Base-by-base conservation (phyloP, 2,113 vertebrate species). In the Lagopus leucura region DNA sequence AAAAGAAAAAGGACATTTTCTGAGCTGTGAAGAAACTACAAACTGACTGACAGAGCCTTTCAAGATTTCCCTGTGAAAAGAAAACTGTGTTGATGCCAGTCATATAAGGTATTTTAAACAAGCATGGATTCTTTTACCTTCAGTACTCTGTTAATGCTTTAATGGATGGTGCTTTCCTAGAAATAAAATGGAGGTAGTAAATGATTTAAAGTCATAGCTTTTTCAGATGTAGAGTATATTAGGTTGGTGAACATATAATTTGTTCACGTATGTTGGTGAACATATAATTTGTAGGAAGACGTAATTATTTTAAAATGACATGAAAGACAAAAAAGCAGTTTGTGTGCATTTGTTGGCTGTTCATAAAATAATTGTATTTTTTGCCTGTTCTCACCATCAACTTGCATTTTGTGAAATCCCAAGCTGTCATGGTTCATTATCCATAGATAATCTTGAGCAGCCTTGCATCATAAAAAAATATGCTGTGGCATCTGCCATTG, bases 351-450 rank as follows among this genome's bases (percentile, higher is more conserved):
- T 88, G 10, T 82, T 81, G 48, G 34, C 38, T 64, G 36, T 82
- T 95, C 82, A 65, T 69, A 88, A 60, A 64, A 40, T 32, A 64
- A 30, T 86, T 75, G 32, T 38, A 63, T 82, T 91, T 73, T 71
- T 88, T 84, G 63, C 72, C 42, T 91, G 87, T 52, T 95, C 63
- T 84, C 54, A 43, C 66, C 78, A 85, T 94, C 67, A 86, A 61
- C 84, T 93, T 79, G 30, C 7, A 6, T 91, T 97, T 91, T 63
- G 47, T 96, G 90, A 92, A 70, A 96, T 94, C 88, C 95, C 88
- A 87, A 89, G 70, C 88, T 97, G 94, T 97, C 95, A 95, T 95
- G 97, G 93, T 96, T 98, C 96, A 89, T 97, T 98, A 97, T 97
- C 89, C 94, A 90, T 91, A 94, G 96, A 97, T 96, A 95, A 97